These are phyloP conservation scores for Hippopotamyrus pictus DNA, from an alignment of 2,797 vertebrate species.

Conservation along the genomic window DNA sequence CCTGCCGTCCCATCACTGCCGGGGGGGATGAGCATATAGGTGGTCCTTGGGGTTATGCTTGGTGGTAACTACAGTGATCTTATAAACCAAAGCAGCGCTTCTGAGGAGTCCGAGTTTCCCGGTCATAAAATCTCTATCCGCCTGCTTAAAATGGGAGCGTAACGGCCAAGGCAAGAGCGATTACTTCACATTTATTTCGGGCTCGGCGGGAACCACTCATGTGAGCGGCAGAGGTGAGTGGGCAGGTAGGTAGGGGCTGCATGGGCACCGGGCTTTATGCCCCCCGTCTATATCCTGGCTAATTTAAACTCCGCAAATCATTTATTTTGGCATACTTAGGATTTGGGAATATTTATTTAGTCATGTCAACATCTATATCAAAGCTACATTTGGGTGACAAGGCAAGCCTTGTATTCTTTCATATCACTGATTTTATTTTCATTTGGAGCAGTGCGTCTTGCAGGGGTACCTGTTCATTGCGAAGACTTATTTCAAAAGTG, in stretches of 20 bases:
- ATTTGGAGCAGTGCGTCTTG: neutral
- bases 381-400: neutral
- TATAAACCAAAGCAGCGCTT: neutral
- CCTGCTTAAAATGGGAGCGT: slow-evolving; percentile 11
- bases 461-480: neutral
- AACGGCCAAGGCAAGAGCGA: slow-evolving; percentile 56
- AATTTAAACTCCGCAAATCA: neutral
- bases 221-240: slow-evolving; percentile 34
- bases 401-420: neutral
- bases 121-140: neutral
- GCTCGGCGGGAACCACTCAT: slow-evolving; percentile 72
- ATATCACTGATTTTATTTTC: neutral
- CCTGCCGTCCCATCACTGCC: slow-evolving; percentile 1
- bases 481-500: neutral
- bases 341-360: neutral
- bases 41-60: neutral
- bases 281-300: neutral
- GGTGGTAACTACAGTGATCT: neutral
- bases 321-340: neutral
- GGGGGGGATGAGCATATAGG: neutral
- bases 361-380: neutral
- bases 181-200: slow-evolving; percentile 72
- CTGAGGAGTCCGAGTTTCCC: neutral
- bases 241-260: neutral
- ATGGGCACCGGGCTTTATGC: neutral